Evolutionary conservation across 2,797 vertebrate species (phyloP).

Genomic region (Trichosurus vulpecula): DNA sequence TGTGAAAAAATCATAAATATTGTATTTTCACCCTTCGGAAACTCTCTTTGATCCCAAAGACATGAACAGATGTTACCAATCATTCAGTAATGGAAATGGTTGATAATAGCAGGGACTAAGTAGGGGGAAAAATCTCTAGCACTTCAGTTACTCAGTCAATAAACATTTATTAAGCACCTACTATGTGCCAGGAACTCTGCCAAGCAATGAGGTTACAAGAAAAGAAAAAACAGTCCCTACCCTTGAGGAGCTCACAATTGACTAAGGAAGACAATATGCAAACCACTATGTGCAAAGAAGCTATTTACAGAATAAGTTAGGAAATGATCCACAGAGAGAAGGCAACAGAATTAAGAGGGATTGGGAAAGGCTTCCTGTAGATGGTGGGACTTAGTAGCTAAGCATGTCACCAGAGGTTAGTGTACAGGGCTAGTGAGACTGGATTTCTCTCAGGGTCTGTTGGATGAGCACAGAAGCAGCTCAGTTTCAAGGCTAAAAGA

Average conservation of each 20-base stretch:
- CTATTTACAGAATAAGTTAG: background rate
- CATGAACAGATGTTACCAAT: background rate
- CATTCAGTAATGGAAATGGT: background rate
- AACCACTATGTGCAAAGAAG: background rate
- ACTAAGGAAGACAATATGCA: background rate
- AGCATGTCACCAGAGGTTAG: background rate
- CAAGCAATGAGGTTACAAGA: background rate
- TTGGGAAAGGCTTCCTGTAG: background rate
- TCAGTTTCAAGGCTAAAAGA: background rate
- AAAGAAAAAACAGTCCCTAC: background rate
- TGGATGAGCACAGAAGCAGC: slow-evolving; percentile 11
- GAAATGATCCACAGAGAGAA: background rate
- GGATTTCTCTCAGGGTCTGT: background rate
- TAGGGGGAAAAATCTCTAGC: background rate
- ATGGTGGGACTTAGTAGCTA: background rate
- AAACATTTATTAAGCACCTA: background rate
- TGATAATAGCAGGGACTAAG: background rate
- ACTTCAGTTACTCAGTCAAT: background rate
- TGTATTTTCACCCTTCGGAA: background rate
- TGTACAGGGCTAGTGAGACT: background rate
- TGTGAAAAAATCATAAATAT: background rate
- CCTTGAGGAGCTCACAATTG: background rate
- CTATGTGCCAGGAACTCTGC: background rate
- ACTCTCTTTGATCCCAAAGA: background rate
- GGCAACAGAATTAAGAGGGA: background rate